Conservation (phyloP, 2,888 invertebrate genomes). For the Pterobdella sp. region DNA sequence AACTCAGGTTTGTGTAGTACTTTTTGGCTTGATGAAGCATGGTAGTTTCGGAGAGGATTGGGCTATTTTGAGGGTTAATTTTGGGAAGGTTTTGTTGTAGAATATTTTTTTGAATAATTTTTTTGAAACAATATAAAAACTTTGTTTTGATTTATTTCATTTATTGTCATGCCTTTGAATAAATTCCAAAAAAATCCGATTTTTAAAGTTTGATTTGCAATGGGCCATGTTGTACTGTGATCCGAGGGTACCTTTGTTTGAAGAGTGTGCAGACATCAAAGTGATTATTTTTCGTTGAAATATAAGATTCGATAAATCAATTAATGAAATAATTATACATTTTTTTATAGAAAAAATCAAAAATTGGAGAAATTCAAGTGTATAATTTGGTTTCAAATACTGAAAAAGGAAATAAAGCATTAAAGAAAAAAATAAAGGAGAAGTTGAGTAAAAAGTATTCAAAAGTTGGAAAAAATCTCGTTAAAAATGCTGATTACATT, state of each 20-base stretch:
- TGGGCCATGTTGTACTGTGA: slow-evolving; percentile 33
- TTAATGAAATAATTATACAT: neutral
- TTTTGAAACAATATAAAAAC: neutral
- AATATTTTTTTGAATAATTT: neutral
- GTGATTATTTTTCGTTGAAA: neutral
- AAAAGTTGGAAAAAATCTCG: neutral
- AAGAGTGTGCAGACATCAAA: slow-evolving; percentile 26
- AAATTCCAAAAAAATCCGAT: neutral
- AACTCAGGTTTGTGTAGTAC: neutral
- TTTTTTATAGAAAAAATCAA: too few relatives aligned
- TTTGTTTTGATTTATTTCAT: neutral
- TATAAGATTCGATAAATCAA: neutral
- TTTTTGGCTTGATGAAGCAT: neutral
- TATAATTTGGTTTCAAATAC: neutral
- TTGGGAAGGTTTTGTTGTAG: too few relatives aligned
- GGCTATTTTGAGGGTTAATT: too few relatives aligned
- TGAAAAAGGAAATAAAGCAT: neutral
- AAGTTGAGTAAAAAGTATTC: neutral
- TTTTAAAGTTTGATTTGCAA: slow-evolving; percentile 31
- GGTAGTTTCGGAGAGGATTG: slow-evolving; percentile 7
- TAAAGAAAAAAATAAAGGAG: neutral
- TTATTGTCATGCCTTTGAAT: neutral
- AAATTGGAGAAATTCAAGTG: too few relatives aligned
- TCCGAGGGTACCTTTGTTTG: slow-evolving; percentile 24
- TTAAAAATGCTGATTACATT: too few relatives aligned